Evolutionary conservation across 2,113 vertebrate species (phyloP).

Genomic region (Aldabrachelys gigantea): DNA sequence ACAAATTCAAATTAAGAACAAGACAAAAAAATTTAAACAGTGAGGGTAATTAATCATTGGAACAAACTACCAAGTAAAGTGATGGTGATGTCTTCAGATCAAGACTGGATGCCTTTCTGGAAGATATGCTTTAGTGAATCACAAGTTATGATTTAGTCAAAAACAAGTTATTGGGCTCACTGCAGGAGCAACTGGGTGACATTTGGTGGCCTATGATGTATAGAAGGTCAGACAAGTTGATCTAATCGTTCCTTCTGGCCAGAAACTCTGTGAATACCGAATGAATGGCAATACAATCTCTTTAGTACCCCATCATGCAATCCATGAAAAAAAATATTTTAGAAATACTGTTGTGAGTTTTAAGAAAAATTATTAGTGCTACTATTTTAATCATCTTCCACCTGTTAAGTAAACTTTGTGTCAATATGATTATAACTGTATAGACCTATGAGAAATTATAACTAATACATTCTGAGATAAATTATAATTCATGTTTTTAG

Average conservation of each 20-base stretch:
- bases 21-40: not conserved
- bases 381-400: not conserved
- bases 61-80: not conserved
- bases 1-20: not conserved
- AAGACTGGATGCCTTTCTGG: not conserved
- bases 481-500: not conserved
- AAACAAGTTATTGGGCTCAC: not conserved
- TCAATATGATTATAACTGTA: not conserved
- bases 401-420: constrained; percentile 12
- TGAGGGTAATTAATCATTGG: not conserved
- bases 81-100: not conserved
- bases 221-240: not conserved
- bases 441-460: not conserved
- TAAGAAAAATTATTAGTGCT: not conserved
- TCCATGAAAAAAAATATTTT: not conserved
- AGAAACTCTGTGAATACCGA: not conserved
- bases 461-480: not conserved
- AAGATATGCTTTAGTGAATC: not conserved
- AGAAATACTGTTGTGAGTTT: not conserved
- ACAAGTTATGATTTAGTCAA: not conserved
- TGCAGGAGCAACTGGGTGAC: not conserved
- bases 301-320: not conserved
- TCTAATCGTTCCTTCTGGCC: not conserved
- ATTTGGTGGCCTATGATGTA: not conserved
- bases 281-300: not conserved